Base-by-base conservation (phyloP, 2,797 vertebrate genomes). In the Liasis olivaceus region DNA sequence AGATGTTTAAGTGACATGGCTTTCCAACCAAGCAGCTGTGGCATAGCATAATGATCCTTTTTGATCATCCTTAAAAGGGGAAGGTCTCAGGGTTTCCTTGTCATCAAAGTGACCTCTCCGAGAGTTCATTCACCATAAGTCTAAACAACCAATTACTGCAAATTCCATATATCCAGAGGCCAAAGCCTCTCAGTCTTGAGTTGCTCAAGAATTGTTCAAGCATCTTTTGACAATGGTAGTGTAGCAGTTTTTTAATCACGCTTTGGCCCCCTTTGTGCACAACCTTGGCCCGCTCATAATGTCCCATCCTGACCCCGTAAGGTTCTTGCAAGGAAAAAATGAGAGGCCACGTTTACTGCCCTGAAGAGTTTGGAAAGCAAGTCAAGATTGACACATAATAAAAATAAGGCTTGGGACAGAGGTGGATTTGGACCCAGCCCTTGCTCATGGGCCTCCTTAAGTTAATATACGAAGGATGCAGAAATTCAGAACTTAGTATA, bases 1-100 rank as follows among this genome's bases (percentile, higher is more conserved):
- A 96, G 94, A 96, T 95, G 94, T 92, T 93, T 91, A 89, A 95
- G 92, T 95, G 0, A 81, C 20, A 87, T 77, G 96, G 85, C 5
- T 91, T 66, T 94, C 95, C 90, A 31, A 9, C 5, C 87, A 36
- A 60, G 72, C 94, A 94, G 24, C 72, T 54, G 11, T 20, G 91
- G 8, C 36, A 60, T 22, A 64, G 56, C 13, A 88, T 24, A 90
- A 2, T 0, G 6, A 66, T 3, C 3, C 13, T 1, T 86, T 90
- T 66, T 47, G 24, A 7, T 9, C 92, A 63, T 91, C 90, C 24
- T 88, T 85, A 36, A 47, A 26, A 42, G 42, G 85, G 36, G 90
- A 92, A 60, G 22, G 62, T 81, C 90, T 87, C n/a, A 1, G 0
- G 31, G 11, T 92, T n/a, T 17, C 1, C 9, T 58, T 3, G 0